Percentiles rank a stretch among this genome's conserved stretches.
phyloP scores from a whole-genome alignment of 2,888 invertebrate genomes.

The Automeris io region DNA sequence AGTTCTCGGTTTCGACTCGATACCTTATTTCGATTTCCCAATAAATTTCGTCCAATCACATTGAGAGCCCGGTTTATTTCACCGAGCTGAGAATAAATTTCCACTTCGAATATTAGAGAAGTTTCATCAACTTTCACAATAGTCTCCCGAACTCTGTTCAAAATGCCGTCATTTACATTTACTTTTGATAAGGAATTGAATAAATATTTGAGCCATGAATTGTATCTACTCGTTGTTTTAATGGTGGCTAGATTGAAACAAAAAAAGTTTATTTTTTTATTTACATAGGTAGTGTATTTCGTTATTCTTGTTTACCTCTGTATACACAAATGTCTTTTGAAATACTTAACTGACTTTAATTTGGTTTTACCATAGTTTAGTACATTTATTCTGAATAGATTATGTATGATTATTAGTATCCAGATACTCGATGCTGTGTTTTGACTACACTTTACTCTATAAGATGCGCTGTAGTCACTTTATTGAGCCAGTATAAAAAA shows the following conservation, averaged over 20 bases:
- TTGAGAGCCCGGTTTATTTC: slow-evolving; percentile 51
- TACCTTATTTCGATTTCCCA: slow-evolving; percentile 45
- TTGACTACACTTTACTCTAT: too few species aligned
- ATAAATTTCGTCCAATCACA: slow-evolving; percentile 55
- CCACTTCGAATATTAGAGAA: slow-evolving; percentile 64
- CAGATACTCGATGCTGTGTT: too few species aligned
- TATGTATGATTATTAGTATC: too few species aligned
- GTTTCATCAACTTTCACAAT: slow-evolving; percentile 60
- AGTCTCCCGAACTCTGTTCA: slow-evolving; percentile 50
- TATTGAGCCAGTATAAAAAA: too few species aligned
- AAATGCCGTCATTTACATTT: slow-evolving; percentile 63
- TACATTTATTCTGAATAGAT: too few species aligned
- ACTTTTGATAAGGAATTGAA: slow-evolving; percentile 66
- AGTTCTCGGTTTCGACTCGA: slow-evolving; percentile 25
- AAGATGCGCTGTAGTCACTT: too few species aligned
- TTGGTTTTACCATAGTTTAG: too few species aligned
- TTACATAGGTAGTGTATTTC: too few species aligned
- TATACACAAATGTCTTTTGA: too few species aligned
- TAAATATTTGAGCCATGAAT: slow-evolving; percentile 49
- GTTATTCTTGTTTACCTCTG: too few species aligned
- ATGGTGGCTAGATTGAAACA: slow-evolving; percentile 34
- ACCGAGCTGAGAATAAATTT: slow-evolving; percentile 59
- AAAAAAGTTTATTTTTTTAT: slow-evolving; percentile 2
- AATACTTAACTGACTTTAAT: too few species aligned
- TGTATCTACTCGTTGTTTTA: slow-evolving; percentile 47